Evolutionary conservation across 2,888 invertebrate genomes (phyloP), one percentile per base, ranked within the genome.

Genomic region (Ceriagrion tenellum): DNA sequence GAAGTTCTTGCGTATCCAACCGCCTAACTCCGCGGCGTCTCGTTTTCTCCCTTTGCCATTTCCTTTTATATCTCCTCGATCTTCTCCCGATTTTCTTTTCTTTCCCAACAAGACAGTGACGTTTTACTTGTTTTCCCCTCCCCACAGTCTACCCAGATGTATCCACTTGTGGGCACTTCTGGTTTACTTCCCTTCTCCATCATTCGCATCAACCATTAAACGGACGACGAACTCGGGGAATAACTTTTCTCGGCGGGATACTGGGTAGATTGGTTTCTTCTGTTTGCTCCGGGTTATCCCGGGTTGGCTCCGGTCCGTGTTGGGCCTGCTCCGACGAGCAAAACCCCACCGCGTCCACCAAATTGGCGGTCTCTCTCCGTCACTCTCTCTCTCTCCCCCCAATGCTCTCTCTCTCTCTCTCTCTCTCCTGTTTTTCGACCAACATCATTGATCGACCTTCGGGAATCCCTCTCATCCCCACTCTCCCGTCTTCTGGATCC

Each of bases 371-470:
- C 40, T 35, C 47, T 47, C 47, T 47, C 47, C 8, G 4, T 8
- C 63, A 40, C 91, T 26, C 23, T 18, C 40, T 30, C 59, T 47
- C 47, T 47, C 47, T 47, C 8, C 2, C 35, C 10, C 59, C 59
- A 91, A 91, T 91, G 59, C 63, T 59, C 91, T 26, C 23, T 18
- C 40, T 30, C 59, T 47, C 47, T 47, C 47, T 47, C 8, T 4
- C 35, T 18, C 59, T 47, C 69, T 93, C 93, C 93, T 81, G 93
- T 93, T 93, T 69, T 93, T 69, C 69, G 93, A 47, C 93, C 69
- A 69, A n/a, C 93, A 74, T 69, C 69, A 93, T 93, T 55, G 93
- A 93, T 93, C 69, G 93, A 63, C 93, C 47, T 93, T 93, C 93
- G 69, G 56, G 93, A 47, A 74, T 81, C 35, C 81, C 81, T 81